Evolutionary conservation across 2,113 vertebrate species (phyloP), one percentile per base, ranked within the genome.

Genomic region (Labeo catla): DNA sequence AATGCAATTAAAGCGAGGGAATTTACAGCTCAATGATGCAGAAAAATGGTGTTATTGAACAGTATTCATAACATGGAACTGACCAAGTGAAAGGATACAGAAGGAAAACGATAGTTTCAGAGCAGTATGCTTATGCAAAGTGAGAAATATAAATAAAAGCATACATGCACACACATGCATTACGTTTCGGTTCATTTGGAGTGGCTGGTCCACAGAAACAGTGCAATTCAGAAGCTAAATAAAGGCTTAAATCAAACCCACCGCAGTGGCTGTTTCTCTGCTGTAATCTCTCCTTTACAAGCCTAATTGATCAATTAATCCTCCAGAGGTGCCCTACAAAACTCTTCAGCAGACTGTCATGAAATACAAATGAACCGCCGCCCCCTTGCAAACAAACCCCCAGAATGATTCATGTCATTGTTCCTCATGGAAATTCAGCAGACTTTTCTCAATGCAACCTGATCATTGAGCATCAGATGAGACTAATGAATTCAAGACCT

Each of bases 251-350:
- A 65, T 45, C 43, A 49, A 81, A 19, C 34, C 78, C 59, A 81
- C 61, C 45, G 47, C 61, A 66, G 21, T 47, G 61, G 21, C 39
- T 66, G 16, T 80, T 79, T 72, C 59, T 80, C 34, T 63, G 59
- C 49, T 66, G 9, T 47, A 74, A 50, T 59, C 79, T 82, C 68
- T 57, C 77, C 45, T 49, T 74, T 61, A 63, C 85, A 85, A 66
- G 50, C 72, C 57, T 83, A 89, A 86, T 87, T 83, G 79, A 84
- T 85, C 86, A 87, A 88, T 85, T 73, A 85, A 86, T 81, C 78
- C 61, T 88, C 84, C 86, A 87, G 86, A 87, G 90, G 86, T 84
- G 87, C 81, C 80, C 83, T 80, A 86, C 68, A 86, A 86, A 84
- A 80, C 36, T 54, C 50, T 80, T 45, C 65, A 66, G 63, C 52